Evolutionary conservation across 2,888 invertebrate genomes (phyloP), one percentile per base, ranked within the genome.

Genomic region (Cosmia pyralina): DNA sequence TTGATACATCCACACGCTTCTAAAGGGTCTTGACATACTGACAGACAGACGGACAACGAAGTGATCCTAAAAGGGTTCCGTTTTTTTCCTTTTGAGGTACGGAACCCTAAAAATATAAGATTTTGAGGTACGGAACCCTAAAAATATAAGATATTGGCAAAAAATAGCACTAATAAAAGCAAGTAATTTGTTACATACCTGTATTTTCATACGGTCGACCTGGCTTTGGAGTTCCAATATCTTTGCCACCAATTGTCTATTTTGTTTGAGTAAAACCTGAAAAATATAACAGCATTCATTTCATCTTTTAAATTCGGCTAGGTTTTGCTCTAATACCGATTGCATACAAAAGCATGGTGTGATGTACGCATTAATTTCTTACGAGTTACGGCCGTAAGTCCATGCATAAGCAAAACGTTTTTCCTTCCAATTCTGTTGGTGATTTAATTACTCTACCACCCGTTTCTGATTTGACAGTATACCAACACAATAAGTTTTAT

Each of bases 211-310:
- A 3, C 52, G 44, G 53, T 93, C 90, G 22, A 94, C 74, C 82
- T 93, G 90, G 1, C 80, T 76, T 85, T 94, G 93, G 6, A 94
- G 85, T n/a, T 90, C 88, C 2, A 86, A 79, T 69, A 94, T 90
- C 81, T 88, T 91, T 19, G 88, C 82, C 62, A 90, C 68, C 50
- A 91, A 84, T 41, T 90, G 88, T 69, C 79, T 71, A 19, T 91
- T 90, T 1, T 86, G 58, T 68, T 82, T 86, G 6, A 78, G 65
- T 66, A 85, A 59, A 53, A 55, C 69, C 91, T 91, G 81, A 28
- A 85, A 84, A 10, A 28, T 38, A 48, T 34, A 2, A 19, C 6
- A 38, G 4, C 19, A 34, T 19, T 46, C 0, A 17, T 62, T 19
- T 44, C 4, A n/a, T 46, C 13, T 7, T 10, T 22, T 22, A 10